Conservation (phyloP, 1,140 invertebrate species). For the Pseudomyrmex pallidus region DNA sequence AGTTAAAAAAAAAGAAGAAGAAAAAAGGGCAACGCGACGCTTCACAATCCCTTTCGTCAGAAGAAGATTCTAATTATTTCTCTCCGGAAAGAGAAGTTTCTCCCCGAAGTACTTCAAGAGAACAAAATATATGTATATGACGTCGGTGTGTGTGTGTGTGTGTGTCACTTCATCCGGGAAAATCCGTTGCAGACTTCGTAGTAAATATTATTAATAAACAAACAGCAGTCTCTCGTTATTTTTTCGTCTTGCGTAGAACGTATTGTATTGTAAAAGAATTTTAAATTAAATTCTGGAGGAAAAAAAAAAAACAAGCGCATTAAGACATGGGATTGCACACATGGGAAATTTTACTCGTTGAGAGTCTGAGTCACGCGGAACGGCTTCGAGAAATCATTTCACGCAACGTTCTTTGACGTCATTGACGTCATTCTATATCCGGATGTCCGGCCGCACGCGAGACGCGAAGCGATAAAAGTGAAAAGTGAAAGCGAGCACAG, state of each 20-base stretch:
- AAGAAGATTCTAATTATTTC: slow-evolving; percentile 15
- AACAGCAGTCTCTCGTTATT: no score
- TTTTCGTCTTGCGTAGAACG: background rate
- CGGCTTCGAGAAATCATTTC: slow-evolving; percentile 30
- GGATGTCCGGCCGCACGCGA: slow-evolving; percentile 48
- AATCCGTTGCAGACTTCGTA: no score
- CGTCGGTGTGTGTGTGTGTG: no score
- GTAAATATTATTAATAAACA: no score
- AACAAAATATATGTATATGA: no score
- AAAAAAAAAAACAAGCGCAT: background rate
- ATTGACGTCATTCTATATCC: slow-evolving; percentile 46
- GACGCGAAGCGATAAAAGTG: slow-evolving; percentile 64
- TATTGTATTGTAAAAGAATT: background rate
- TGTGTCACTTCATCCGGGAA: no score
- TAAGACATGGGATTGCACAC: no score
- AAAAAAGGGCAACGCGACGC: background rate
- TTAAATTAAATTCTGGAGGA: background rate
- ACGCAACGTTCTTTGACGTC: slow-evolving; percentile 10
- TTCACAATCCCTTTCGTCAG: background rate
- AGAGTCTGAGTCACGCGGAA: background rate
- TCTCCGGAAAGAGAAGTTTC: background rate
- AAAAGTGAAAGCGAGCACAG: slow-evolving; percentile 60
- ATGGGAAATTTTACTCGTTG: background rate
- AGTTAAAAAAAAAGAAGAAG: background rate
- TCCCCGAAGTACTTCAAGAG: no score